A percentile compares a stretch with the other conserved stretches of the same genome.
These are phyloP conservation scores for Hydrotaea cyrtoneurina DNA, from an alignment of 2,888 invertebrate genomes.

Conservation along the genomic window DNA sequence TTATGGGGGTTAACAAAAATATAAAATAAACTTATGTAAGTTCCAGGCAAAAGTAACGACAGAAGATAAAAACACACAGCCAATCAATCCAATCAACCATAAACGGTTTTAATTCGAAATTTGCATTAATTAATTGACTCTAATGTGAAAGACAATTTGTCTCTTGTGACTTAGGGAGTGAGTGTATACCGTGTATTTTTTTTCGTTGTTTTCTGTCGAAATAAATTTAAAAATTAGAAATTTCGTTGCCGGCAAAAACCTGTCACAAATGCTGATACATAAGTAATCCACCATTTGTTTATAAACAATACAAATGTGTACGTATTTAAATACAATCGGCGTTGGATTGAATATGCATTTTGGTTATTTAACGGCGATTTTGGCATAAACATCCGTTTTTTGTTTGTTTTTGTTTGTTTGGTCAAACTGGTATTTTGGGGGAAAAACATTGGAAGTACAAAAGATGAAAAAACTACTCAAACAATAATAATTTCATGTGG, in stretches of 20 bases:
- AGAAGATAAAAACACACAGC: no score
- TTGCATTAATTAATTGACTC: background rate
- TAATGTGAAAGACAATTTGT: slow-evolving; percentile 6
- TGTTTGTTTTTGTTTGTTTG: background rate
- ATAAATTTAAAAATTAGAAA: slow-evolving; percentile 15
- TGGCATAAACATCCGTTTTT: slow-evolving; percentile 1
- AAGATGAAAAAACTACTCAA: background rate
- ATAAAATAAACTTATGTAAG: background rate
- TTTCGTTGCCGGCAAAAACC: slow-evolving; percentile 5
- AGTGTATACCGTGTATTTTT: background rate
- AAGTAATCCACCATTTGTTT: slow-evolving; percentile 1
- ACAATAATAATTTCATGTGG: background rate
- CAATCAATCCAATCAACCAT: no score
- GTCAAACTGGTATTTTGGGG: slow-evolving; percentile 6
- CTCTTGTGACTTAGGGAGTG: background rate
- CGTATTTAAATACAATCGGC: background rate
- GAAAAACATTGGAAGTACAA: slow-evolving; percentile 5
- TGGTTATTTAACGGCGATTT: slow-evolving; percentile 17
- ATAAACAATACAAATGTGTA: slow-evolving; percentile 4
- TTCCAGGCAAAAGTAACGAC: background rate
- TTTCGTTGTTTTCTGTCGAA: background rate
- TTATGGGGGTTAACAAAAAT: no score
- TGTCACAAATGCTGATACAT: background rate
- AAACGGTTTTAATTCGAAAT: background rate
- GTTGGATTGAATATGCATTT: slow-evolving; percentile 11